A percentile compares a stretch with the other conserved stretches of the same genome.
These are phyloP conservation scores for Gerosis bhagava DNA, from an alignment of 2,888 invertebrate genomes.

Conservation along the genomic window DNA sequence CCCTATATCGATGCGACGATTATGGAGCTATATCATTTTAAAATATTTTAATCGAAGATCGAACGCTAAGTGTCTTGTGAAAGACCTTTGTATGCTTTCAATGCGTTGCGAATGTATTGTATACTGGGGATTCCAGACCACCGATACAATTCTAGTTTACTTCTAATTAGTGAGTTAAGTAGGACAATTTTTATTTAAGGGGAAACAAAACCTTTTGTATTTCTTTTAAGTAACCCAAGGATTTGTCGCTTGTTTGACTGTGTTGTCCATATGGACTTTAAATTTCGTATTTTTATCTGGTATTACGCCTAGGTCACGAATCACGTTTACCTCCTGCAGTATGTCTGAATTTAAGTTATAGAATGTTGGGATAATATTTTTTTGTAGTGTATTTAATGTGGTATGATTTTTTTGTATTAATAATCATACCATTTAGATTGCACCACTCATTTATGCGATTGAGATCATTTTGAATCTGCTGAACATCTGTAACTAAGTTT, in stretches of 20 bases:
- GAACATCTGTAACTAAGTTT: not conserved
- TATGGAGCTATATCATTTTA: too few species aligned
- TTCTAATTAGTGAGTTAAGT: conserved; percentile 13
- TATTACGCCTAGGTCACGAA: conserved; percentile 24
- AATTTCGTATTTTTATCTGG: conserved; percentile 25
- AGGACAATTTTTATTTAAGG: conserved; percentile 7
- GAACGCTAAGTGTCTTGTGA: conserved; percentile 22
- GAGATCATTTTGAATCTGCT: conserved; percentile 22
- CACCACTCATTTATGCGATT: conserved; percentile 26
- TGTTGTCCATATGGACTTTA: conserved; percentile 22
- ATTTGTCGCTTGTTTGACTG: conserved; percentile 14
- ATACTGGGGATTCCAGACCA: conserved; percentile 12
- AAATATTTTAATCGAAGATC: too few species aligned
- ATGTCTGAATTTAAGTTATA: conserved; percentile 17
- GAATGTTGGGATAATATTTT: conserved; percentile 1
- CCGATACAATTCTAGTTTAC: conserved; percentile 16
- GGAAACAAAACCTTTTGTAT: conserved; percentile 22
- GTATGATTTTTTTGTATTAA: conserved; percentile 27
- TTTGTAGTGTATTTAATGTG: conserved; percentile 26
- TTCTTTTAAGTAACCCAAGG: conserved; percentile 23
- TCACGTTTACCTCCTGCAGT: conserved; percentile 13
- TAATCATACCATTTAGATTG: conserved; percentile 23
- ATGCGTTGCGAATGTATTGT: conserved; percentile 19
- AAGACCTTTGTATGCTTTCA: conserved; percentile 26
- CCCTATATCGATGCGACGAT: too few species aligned